phyloP scores from a whole-genome alignment of 2,113 vertebrate species.

The Chionomys nivalis region DNA sequence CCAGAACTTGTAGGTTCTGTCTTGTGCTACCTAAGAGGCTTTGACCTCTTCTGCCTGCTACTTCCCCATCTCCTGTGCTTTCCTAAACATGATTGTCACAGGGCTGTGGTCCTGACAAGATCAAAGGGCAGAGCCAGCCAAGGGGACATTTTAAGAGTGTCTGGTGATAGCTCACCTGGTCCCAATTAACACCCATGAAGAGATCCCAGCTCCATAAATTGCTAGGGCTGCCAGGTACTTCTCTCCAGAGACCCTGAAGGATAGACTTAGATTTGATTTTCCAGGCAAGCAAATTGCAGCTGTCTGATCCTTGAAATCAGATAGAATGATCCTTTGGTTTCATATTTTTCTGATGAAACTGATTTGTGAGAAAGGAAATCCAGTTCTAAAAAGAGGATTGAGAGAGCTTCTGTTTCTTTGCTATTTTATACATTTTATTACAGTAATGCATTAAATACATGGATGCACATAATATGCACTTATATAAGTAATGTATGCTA shows the following conservation, averaged over 20 bases:
- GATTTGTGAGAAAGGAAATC: conserved; percentile 44
- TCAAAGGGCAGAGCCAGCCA: neutral
- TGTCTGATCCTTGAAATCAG: conserved; percentile 52
- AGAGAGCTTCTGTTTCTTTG: neutral
- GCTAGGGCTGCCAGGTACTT: neutral
- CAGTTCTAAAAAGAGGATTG: conserved; percentile 11
- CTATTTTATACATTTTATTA: neutral
- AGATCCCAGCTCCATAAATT: conserved; percentile 40
- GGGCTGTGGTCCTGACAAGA: neutral
- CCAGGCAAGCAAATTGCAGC: conserved; percentile 51
- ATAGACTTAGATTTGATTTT: conserved; percentile 27
- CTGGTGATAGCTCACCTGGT: neutral
- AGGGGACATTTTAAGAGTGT: neutral
- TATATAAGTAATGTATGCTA: neutral
- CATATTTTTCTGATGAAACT: conserved; percentile 48
- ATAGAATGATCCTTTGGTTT: conserved; percentile 48
- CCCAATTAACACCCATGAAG: conserved; percentile 8
- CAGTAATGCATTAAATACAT: neutral
- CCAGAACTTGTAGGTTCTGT: neutral
- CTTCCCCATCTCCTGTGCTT: neutral
- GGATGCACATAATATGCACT: neutral
- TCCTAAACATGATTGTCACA: too few relatives aligned
- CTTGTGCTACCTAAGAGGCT: neutral
- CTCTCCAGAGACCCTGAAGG: neutral
- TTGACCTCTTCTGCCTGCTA: too few relatives aligned